Base-by-base conservation (phyloP, 2,797 vertebrate genomes). In the Labeo calbasu region DNA sequence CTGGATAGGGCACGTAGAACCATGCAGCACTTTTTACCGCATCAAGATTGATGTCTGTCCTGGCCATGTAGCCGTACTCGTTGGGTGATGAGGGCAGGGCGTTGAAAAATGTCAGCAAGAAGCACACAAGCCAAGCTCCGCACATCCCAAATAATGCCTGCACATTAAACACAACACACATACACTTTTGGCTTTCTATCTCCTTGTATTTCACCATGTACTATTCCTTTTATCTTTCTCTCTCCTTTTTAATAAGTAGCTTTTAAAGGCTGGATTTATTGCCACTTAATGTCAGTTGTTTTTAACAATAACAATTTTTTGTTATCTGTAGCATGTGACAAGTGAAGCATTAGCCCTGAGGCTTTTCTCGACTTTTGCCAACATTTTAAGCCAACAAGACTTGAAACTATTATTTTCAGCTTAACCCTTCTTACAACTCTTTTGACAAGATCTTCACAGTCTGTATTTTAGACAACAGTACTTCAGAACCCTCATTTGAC, bases 71-170 rank as follows among this genome's bases (percentile, higher is more conserved):
- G 68, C 95, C 95, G 11, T 96, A 95, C 79, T 92, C 79, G 1
- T 91, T 87, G 0, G 93, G 88, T 10, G 92, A 93, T 4, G 92
- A 91, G 5, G 95, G 95, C 53, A 96, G 87, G 83, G 91, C 92
- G 12, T 94, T 86, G 53, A 91, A 95, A 87, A 92, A 46, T 55
- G 95, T 96, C 76, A 96, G 88, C n/a, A 96, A 76, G 84, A 94
- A 96, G 86, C 95, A 96, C 86, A 95, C 77, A 66, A 96, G 87
- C 95, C 95, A 96, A 63, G 93, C 92, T 14, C 94, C 94, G 19
- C 95, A 94, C 94, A 96, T 96, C 84, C 95, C 95, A 23, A 96
- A 92, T 86, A 96, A 87, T 83, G 93, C 95, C 95, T 95, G 63
- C 53, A 66, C 25, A 59, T 25, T 12, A 66, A 83, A 80, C 23